These are phyloP conservation scores for Seladonia tumulorum DNA, from an alignment of 2,888 invertebrate genomes.

Conservation along the genomic window DNA sequence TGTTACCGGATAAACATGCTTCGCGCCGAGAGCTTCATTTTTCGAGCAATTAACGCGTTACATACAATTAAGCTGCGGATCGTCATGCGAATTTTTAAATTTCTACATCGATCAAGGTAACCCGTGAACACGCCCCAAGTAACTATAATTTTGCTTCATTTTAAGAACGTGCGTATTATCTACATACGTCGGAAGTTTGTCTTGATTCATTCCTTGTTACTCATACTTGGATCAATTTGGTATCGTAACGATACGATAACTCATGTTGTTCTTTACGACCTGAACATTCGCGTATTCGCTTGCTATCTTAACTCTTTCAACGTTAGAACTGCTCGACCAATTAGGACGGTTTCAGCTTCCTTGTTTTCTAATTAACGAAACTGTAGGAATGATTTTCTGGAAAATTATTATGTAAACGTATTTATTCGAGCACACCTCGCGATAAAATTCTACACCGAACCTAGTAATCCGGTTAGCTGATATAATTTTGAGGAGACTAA, in stretches of 20 bases:
- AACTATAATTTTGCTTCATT: background rate
- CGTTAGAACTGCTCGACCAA: background rate
- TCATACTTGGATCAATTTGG: background rate
- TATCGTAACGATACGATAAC: background rate
- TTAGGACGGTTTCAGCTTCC: background rate
- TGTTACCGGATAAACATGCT: background rate
- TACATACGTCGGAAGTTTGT: background rate
- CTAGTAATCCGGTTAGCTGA: too few species aligned
- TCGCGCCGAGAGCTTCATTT: background rate
- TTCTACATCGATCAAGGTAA: too few species aligned
- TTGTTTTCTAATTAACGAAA: too few species aligned
- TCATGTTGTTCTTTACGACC: background rate
- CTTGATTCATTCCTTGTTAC: background rate
- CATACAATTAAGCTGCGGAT: background rate
- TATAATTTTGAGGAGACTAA: too few species aligned
- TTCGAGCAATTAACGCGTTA: background rate
- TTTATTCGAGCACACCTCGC: too few species aligned
- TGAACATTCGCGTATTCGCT: background rate
- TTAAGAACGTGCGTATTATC: background rate
- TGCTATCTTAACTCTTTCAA: background rate
- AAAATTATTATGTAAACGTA: too few species aligned
- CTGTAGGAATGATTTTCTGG: too few species aligned
- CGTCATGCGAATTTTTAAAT: background rate
- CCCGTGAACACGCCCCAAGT: background rate
- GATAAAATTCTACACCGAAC: too few species aligned